Base-by-base conservation (phyloP, 37 sponge, comb jelly and placozoan species). In the Geodia barretti region DNA sequence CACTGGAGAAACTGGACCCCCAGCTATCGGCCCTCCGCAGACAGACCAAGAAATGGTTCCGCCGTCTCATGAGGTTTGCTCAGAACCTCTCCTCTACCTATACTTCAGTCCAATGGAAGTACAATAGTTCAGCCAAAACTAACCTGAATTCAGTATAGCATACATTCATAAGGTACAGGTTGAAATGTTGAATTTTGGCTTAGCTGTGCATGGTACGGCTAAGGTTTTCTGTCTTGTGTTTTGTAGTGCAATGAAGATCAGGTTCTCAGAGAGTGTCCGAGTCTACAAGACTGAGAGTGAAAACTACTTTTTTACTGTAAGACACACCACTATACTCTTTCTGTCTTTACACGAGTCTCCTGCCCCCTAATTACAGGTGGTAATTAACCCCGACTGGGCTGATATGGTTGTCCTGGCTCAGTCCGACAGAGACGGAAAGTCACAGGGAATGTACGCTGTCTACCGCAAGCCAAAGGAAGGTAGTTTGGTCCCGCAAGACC, bases 361-460 rank as follows among this genome's bases (percentile, higher is more conserved):
- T 25, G 8, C 8, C 38, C 25, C 41, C 9, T 43, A 14, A 76
- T 1, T 33, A 2, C 64, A 91, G 92, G 88, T 66, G 33, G 70
- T 92, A n/a, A 75, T 92, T 42, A 92, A 92, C 73, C 84, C 87
- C 0, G 84, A 76, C 23, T 92, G 92, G 92, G 78, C 74, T 11
- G 92, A 92, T 81, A 92, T 92, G 92, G 72, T 84, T 23, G 75
- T 92, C 0, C 39, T 92, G 66, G 60, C 87, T 0, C 75, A 76
- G 39, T 9, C 38, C 1, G 61, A 35, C 29, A 3, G 34, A 14
- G 84, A 84, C 3, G 32, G 25, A 0, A 33, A 71, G 11, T 33
- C 60, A 39, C 75, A 75, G 41, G 75, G 81, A 5, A 31, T 92
- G n/a, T 73, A 63, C 17, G 70, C 75, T 11, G 78, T 92, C 30